These are phyloP conservation scores for Hedya salicella DNA, from an alignment of 2,888 invertebrate species.

Conservation along the genomic window DNA sequence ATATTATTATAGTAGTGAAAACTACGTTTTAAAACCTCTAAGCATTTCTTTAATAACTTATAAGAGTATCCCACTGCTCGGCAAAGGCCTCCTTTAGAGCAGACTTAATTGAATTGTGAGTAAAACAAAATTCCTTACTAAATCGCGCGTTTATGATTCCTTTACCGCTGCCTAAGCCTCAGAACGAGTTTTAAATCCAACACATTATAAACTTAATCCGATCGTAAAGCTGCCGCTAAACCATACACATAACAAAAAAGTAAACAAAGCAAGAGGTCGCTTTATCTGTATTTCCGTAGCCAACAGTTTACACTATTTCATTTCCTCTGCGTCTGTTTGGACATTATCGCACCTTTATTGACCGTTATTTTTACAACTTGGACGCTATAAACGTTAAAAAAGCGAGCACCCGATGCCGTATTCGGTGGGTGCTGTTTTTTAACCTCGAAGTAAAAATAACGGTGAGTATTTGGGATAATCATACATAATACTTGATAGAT, in stretches of 20 bases:
- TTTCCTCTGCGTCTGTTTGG: slow-evolving; percentile 24
- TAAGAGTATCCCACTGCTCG: no score
- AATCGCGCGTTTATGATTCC: slow-evolving; percentile 5
- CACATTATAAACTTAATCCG: slow-evolving; percentile 18
- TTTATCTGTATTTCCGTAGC: slow-evolving; percentile 37
- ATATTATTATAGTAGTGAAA: no score
- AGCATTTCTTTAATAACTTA: no score
- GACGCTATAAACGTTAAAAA: slow-evolving; percentile 9
- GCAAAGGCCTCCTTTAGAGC: no score
- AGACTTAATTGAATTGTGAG: background rate
- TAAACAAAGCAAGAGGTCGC: slow-evolving; percentile 10
- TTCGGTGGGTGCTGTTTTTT: background rate
- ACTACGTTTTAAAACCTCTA: no score
- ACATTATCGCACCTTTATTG: slow-evolving; percentile 35
- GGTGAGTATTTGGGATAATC: no score
- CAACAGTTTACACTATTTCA: slow-evolving; percentile 18
- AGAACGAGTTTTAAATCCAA: slow-evolving; percentile 15
- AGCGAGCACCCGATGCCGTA: background rate
- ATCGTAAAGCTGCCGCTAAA: slow-evolving; percentile 21
- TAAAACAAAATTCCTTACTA: background rate
- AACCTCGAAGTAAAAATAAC: background rate
- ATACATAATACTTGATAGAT: no score
- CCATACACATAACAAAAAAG: slow-evolving; percentile 15
- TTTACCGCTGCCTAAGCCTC: background rate
- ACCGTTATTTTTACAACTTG: slow-evolving; percentile 34